Conservation (phyloP, 1,140 invertebrate species). For the Scaptomyza hsui region DNA sequence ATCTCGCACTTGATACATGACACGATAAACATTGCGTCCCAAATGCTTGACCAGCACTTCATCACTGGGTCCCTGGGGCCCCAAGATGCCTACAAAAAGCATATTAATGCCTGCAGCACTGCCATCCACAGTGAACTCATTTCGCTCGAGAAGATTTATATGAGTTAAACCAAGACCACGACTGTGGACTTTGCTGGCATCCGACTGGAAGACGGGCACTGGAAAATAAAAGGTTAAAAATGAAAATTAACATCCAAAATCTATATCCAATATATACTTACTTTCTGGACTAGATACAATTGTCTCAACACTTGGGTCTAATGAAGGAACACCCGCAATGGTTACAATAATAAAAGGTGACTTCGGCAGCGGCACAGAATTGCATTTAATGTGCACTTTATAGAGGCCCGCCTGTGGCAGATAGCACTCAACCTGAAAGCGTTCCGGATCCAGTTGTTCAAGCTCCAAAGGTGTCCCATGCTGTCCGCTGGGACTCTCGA, state of each 20-base stretch:
- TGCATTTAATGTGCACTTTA: slow-evolving; percentile 93
- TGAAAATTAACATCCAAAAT: no score
- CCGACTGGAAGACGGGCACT: slow-evolving; percentile 90
- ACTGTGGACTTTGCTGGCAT: slow-evolving; percentile 91
- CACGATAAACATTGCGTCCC: slow-evolving; percentile 91
- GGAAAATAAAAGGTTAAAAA: no score
- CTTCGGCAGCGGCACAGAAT: slow-evolving; percentile 93
- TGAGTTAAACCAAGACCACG: slow-evolving; percentile 95
- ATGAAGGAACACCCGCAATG: slow-evolving; percentile 87
- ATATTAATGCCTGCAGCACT: slow-evolving; percentile 93
- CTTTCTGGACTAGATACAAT: neutral
- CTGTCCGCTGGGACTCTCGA: slow-evolving; percentile 72
- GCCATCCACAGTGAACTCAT: slow-evolving; percentile 93
- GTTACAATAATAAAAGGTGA: slow-evolving; percentile 93
- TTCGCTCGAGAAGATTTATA: slow-evolving; percentile 91
- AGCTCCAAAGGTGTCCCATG: slow-evolving; percentile 76
- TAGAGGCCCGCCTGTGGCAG: slow-evolving; percentile 94
- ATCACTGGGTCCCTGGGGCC: slow-evolving; percentile 94
- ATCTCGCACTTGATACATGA: slow-evolving; percentile 90
- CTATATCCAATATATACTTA: slow-evolving; percentile 4
- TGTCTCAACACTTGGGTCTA: neutral
- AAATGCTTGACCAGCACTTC: slow-evolving; percentile 94
- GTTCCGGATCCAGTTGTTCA: slow-evolving; percentile 89
- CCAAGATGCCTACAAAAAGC: slow-evolving; percentile 93
- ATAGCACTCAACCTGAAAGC: slow-evolving; percentile 92